These are phyloP conservation scores for Cepphus grylle DNA, from an alignment of 2,113 vertebrate species.

Conservation along the genomic window DNA sequence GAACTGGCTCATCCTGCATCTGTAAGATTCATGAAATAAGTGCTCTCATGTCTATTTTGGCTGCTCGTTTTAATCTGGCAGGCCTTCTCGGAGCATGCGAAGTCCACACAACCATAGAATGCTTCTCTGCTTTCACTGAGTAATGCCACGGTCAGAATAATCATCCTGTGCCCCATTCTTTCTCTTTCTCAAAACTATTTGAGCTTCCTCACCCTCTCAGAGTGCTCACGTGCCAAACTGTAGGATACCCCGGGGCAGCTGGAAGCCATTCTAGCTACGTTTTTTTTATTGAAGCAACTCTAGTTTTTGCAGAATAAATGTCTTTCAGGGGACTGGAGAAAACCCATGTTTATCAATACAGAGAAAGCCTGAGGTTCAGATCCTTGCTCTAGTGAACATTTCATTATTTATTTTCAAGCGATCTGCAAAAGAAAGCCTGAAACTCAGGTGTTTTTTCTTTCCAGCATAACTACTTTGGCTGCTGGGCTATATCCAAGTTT, in stretches of 20 bases:
- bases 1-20: neutral
- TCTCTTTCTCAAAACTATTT: neutral
- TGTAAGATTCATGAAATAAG: neutral
- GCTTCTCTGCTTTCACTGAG: neutral
- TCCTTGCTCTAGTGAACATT: neutral
- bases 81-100: neutral
- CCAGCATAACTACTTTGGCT: neutral
- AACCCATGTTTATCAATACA: neutral
- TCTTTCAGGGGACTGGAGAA: neutral
- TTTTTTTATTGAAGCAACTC: neutral
- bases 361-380: neutral
- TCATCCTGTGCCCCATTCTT: neutral
- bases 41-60: neutral
- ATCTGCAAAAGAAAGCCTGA: neutral
- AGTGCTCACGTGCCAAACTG: neutral
- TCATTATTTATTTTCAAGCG: neutral
- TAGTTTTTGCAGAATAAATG: neutral
- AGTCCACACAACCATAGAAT: neutral
- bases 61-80: neutral
- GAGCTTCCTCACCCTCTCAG: neutral
- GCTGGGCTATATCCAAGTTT: slow-evolving; percentile 49
- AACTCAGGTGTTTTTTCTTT: neutral
- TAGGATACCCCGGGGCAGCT: neutral
- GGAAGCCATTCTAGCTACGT: neutral
- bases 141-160: neutral